Conservation (phyloP, 2,888 invertebrate genomes). For the Gasteruption jaculator region DNA sequence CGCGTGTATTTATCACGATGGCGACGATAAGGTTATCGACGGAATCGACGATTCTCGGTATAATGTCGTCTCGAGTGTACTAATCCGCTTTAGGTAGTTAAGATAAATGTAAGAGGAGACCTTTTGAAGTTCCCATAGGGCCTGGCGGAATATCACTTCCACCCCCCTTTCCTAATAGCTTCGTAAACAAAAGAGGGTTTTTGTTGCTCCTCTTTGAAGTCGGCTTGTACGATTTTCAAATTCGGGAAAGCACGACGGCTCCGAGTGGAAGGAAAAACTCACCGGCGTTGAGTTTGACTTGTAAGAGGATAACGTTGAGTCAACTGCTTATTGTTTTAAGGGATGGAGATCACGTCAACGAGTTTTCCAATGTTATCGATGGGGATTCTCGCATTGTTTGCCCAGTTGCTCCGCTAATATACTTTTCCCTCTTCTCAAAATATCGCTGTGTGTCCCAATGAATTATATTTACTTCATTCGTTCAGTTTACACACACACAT, state of each 20-base stretch:
- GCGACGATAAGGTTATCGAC: no score
- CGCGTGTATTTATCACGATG: no score
- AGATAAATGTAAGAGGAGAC: conserved; percentile 19
- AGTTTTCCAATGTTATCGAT: conserved; percentile 36
- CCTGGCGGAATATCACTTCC: no score
- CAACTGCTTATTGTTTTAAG: conserved; percentile 49
- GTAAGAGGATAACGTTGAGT: conserved; percentile 51
- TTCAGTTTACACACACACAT: no score
- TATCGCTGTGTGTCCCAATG: no score
- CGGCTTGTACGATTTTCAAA: conserved; percentile 28
- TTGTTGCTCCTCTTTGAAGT: conserved; percentile 33
- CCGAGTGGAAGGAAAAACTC: conserved; percentile 39
- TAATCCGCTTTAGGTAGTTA: conserved; percentile 23
- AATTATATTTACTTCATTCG: no score
- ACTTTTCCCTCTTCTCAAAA: no score
- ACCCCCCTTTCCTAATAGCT: conserved; percentile 52
- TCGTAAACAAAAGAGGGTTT: conserved; percentile 39
- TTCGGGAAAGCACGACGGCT: conserved; percentile 31
- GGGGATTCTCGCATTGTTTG: conserved; percentile 40
- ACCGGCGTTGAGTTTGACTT: conserved; percentile 42
- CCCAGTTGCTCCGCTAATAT: conserved; percentile 41
- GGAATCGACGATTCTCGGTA: conserved; percentile 16
- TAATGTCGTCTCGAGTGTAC: conserved; percentile 14
- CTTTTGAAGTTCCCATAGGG: conserved; percentile 13
- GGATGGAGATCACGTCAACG: conserved; percentile 31